A percentile compares a stretch with the other conserved stretches of the same genome.
phyloP scores from a whole-genome alignment of 2,113 vertebrate genomes.

The Peromyscus californicus region DNA sequence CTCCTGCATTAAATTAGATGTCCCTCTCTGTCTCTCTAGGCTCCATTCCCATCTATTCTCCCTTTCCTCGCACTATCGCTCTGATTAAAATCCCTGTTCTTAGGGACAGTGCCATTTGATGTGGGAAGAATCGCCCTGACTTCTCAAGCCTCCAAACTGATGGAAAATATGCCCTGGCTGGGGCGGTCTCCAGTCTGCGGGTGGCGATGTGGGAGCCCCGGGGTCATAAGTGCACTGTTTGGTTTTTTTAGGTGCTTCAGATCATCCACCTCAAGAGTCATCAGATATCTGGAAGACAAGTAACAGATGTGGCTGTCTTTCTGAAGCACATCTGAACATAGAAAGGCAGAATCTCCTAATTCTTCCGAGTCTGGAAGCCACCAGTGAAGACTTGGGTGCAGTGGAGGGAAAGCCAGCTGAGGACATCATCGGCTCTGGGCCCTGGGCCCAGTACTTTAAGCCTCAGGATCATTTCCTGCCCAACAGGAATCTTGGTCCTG shows the following conservation, averaged over 20 bases:
- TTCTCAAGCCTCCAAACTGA: neutral
- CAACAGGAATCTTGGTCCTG: neutral
- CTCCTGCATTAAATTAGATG: neutral
- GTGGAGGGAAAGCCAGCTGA: neutral
- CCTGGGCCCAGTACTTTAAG: neutral
- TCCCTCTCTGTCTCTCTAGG: neutral
- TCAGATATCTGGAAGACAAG: neutral
- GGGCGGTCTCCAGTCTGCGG: too few species aligned
- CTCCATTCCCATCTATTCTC: neutral
- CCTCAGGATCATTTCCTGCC: neutral
- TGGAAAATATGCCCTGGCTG: neutral
- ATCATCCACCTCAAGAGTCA: neutral
- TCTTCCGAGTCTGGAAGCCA: neutral
- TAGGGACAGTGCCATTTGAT: neutral
- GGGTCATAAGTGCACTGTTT: neutral
- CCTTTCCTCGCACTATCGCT: neutral
- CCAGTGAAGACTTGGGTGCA: neutral
- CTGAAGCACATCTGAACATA: neutral
- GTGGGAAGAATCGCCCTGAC: neutral
- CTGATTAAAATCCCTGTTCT: neutral
- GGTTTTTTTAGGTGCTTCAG: neutral
- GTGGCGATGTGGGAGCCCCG: too few species aligned
- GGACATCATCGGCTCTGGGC: neutral
- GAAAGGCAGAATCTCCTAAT: neutral
- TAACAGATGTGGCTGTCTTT: conserved; percentile 4